phyloP scores from a whole-genome alignment of 2,113 vertebrate species.

The Hydropotes inermis region DNA sequence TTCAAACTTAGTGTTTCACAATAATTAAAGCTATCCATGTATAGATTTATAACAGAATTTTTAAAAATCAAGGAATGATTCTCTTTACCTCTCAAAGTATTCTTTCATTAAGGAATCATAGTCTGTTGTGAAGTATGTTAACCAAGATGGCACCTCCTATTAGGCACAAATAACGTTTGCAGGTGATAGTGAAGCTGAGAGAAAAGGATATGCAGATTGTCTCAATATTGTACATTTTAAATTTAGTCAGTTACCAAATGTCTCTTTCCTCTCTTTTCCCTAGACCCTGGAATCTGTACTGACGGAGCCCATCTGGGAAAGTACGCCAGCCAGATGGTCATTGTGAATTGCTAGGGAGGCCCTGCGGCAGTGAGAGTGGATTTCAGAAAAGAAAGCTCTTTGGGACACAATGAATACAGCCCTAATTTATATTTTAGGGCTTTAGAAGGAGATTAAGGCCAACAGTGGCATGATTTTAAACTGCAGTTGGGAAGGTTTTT shows the following conservation, averaged over 20 bases:
- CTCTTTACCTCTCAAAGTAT: neutral
- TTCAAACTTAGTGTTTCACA: neutral
- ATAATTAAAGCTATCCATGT: neutral
- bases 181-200: constrained; percentile 34
- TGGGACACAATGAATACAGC: constrained; percentile 69
- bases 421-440: constrained; percentile 80
- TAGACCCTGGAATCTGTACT: constrained; percentile 33
- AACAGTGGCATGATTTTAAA: constrained; percentile 76
- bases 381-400: constrained; percentile 72
- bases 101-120: neutral
- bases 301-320: constrained; percentile 60
- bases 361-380: constrained; percentile 35
- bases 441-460: constrained; percentile 79
- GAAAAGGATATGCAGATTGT: constrained; percentile 1
- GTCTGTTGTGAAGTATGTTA: neutral
- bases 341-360: constrained; percentile 60
- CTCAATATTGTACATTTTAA: constrained; percentile 28
- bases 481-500: constrained; percentile 72
- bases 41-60: neutral
- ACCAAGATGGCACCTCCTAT: neutral
- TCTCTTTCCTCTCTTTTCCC: neutral
- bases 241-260: constrained; percentile 46
- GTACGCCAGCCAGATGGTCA: constrained; percentile 76
- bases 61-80: neutral
- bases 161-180: neutral